Evolutionary conservation across 2,797 vertebrate species (phyloP).

Genomic region (Rhynchotus rufescens): DNA sequence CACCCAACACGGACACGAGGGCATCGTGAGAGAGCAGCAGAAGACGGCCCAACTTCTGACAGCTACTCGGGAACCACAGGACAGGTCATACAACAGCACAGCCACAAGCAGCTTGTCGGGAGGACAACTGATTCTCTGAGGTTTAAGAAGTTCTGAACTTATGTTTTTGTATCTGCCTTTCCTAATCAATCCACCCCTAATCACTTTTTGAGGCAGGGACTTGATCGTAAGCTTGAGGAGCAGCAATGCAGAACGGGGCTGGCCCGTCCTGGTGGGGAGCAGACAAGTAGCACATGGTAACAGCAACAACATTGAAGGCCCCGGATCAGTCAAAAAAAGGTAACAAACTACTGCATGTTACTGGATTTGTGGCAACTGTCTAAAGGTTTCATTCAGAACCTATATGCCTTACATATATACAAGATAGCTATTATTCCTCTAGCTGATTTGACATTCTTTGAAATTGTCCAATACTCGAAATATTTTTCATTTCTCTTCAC

Average conservation of each 20-base stretch:
- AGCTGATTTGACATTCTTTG: not conserved
- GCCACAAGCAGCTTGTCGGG: not conserved
- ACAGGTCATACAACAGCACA: not conserved
- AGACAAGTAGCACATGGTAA: rapidly evolving
- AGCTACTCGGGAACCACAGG: not conserved
- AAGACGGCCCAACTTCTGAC: not conserved
- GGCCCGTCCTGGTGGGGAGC: no score
- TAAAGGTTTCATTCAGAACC: not conserved
- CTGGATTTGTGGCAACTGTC: not conserved
- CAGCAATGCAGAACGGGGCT: not conserved
- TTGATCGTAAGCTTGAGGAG: rapidly evolving
- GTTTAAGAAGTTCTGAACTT: not conserved
- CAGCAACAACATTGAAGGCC: not conserved
- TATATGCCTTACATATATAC: not conserved
- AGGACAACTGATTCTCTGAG: not conserved
- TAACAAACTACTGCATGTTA: not conserved
- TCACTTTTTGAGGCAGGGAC: not conserved
- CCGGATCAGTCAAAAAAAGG: not conserved
- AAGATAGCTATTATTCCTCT: not conserved
- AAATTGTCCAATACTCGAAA: not conserved
- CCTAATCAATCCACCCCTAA: not conserved
- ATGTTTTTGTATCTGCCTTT: not conserved
- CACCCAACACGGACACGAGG: not conserved
- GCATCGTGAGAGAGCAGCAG: not conserved
- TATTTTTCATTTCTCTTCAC: not conserved